Evolutionary conservation across 1,140 invertebrate species (phyloP), one percentile per base, ranked within the genome.

Genomic region (Hyles euphorbiae): DNA sequence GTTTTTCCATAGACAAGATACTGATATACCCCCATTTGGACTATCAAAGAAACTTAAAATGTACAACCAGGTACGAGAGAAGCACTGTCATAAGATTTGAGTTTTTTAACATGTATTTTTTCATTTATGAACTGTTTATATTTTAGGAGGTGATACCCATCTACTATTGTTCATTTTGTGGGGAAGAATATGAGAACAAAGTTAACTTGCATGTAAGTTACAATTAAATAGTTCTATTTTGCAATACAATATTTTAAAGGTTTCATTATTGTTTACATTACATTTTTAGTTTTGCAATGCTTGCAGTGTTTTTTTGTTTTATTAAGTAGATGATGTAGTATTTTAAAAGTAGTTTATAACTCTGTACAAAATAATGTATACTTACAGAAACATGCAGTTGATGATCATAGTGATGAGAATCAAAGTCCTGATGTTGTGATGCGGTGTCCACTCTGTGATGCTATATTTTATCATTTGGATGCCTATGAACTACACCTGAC

Each of bases 81-180:
- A 32, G 33, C 22, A 10, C 22, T 22, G 22, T 22, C 22, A 22
- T 22, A 22, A 22, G 22, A 22, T 6, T 52, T 40, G 4, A 40
- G 4, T 53, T 53, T 53, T 3, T n/a, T 5, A 53, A 4, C 34
- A 9, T n/a, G 34, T 36, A 10, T n/a, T 36, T 36, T 22, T 8
- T 45, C 8, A 22, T 32, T 44, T 44, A 6, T 32, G 5, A 6
- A 5, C 22, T 34, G n/a, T 58, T 67, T 53, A 48, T 10, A 2
- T 80, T 81, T 48, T 68, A 87, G 83, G 77, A 77, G 60, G 83
- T 91, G 6, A 69, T 93, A 47, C 91, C 90, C 59, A 90, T 93
- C 22, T 93, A 92, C 61, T 94, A 93, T 76, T 94, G 93, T 67
- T 90, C 93, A 66, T 89, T 94, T 45, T 94, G 93, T 81, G 93